Evolutionary conservation across 1,140 invertebrate species (phyloP), one percentile per base, ranked within the genome.

Genomic region (Rhynchophorus ferrugineus): DNA sequence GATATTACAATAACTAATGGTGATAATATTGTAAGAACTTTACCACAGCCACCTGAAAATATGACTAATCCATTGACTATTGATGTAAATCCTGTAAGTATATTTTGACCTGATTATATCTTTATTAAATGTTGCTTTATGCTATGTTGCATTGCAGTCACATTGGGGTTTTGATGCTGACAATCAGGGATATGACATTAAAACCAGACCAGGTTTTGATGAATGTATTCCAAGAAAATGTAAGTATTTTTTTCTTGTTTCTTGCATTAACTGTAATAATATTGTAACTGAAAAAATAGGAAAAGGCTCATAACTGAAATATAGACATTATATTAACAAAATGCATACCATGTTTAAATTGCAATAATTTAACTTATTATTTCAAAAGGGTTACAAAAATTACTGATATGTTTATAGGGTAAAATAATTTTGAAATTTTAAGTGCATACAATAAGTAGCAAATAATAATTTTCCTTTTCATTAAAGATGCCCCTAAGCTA

Each of bases 71-170:
- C 79, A 9, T 72, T 82, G 48, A 73, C 77, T 45, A 72, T 86
- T 38, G 74, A 83, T 49, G 78, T 83, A 45, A 80, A 84, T 69
- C 74, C 78, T 57, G 83, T 85, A 75, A 74, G 79, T 57, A 42
- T 38, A 37, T 3, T 29, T 16, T 11, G 20, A 8, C 14, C n/a
- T 13, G 2, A 43, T 21, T n/a, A 16, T 8, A 6, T 14, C 1
- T 39, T 17, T 41, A 11, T 5, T 29, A 38, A 21, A n/a, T n/a
- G n/a, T n/a, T n/a, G n/a, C n/a, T n/a, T n/a, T n/a, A n/a, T n/a
- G n/a, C n/a, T n/a, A n/a, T n/a, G n/a, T n/a, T n/a, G n/a, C n/a
- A n/a, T n/a, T n/a, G n/a, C n/a, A 34, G 3, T 6, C 3, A 48
- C 74, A 78, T 49, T 85, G 82, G 78, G 79, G 82, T 54, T 60